Conservation (phyloP, 2,888 invertebrate genomes). For the Ormyrus rosae region DNA sequence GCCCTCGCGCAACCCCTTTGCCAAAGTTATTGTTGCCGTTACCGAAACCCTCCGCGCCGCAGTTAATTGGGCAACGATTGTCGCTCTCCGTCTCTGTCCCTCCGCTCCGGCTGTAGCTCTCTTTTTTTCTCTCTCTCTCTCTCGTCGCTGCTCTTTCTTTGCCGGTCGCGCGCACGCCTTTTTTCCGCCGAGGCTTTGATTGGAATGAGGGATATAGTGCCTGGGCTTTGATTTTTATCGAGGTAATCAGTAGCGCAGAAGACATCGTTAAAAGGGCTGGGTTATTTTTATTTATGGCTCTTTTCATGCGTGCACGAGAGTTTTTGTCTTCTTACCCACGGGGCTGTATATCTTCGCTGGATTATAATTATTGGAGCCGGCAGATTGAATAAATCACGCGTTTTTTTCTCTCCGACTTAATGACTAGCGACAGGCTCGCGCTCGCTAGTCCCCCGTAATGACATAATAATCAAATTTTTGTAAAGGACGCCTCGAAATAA, state of each 20-base stretch:
- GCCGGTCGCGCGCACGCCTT: not conserved
- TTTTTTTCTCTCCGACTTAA: not conserved
- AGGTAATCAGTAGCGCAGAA: constrained; percentile 46
- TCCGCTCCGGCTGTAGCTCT: too few relatives aligned
- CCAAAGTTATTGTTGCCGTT: constrained; percentile 65
- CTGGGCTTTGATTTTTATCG: constrained; percentile 54
- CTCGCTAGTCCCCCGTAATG: too few relatives aligned
- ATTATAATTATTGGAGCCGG: too few relatives aligned
- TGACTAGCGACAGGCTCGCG: too few relatives aligned
- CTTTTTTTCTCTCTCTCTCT: too few relatives aligned
- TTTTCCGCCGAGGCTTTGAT: constrained; percentile 41
- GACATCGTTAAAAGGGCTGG: constrained; percentile 37
- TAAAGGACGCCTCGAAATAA: not conserved
- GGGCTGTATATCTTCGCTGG: constrained; percentile 17
- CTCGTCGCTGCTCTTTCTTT: not conserved
- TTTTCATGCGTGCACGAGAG: not conserved
- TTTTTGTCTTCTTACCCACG: not conserved
- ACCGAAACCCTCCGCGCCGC: constrained; percentile 66
- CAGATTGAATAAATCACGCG: not conserved
- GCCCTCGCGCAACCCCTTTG: constrained; percentile 52
- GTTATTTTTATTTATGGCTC: constrained; percentile 32
- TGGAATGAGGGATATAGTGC: constrained; percentile 6
- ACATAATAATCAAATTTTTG: too few relatives aligned
- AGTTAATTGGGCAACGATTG: constrained; percentile 73
- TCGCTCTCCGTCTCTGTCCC: constrained; percentile 40